Conservation (phyloP, 2,888 invertebrate species). For the Drosophila ezoana region DNA sequence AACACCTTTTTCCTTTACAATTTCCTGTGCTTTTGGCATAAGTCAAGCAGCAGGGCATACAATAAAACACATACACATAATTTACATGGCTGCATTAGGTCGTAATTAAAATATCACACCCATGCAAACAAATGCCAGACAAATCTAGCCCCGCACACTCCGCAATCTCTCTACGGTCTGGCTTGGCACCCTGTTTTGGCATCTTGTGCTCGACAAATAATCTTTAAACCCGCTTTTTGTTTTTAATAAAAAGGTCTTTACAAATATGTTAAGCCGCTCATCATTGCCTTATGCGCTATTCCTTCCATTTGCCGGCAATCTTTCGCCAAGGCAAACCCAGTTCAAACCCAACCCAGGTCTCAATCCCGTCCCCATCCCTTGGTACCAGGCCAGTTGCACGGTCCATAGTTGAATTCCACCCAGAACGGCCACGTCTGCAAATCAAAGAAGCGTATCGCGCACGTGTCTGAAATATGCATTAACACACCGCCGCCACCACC, state of each 20-base stretch:
- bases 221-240: conserved; percentile 69
- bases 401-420: conserved; percentile 33
- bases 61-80: conserved; percentile 44
- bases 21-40: conserved; percentile 32
- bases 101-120: conserved; percentile 81
- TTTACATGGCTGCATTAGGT: conserved; percentile 56
- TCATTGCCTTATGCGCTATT: conserved; percentile 61
- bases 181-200: neutral
- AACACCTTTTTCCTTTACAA: conserved; percentile 11
- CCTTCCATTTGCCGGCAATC: conserved; percentile 21
- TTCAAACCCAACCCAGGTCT: neutral
- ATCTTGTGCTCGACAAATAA: conserved; percentile 50
- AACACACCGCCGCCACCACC: conserved; percentile 62
- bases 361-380: neutral
- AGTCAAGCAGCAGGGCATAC: conserved; percentile 67
- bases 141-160: neutral
- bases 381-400: too few species aligned
- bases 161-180: too few species aligned
- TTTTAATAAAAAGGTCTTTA: conserved; percentile 75
- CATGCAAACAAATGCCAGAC: conserved; percentile 60
- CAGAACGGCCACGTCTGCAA: conserved; percentile 61
- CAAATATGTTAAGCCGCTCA: conserved; percentile 81
- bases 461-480: conserved; percentile 82
- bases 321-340: conserved; percentile 16
- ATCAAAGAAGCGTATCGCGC: conserved; percentile 79